Evolutionary conservation across 2,888 invertebrate species (phyloP).

Genomic region (Euproctis similis): DNA sequence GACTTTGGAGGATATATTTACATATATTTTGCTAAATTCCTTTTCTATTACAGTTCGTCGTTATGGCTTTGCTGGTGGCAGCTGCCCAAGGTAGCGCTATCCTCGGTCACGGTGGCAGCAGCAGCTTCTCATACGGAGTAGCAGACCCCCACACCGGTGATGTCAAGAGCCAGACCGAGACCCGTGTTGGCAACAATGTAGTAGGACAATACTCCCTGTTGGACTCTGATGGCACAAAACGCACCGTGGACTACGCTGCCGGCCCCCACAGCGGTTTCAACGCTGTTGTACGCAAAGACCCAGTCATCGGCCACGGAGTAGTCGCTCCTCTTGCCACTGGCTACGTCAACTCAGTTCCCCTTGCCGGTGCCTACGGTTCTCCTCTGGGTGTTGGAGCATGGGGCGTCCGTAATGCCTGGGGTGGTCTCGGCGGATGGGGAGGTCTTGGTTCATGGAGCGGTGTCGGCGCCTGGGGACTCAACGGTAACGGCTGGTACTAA

Average conservation of each 20-base stretch:
- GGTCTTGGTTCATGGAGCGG: slow-evolving; percentile 17
- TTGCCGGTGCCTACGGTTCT: slow-evolving; percentile 13
- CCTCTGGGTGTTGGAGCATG: slow-evolving; percentile 18
- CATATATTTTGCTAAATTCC: neutral
- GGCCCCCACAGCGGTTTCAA: slow-evolving; percentile 43
- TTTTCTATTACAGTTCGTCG: slow-evolving; percentile 53
- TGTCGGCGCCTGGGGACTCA: slow-evolving; percentile 28
- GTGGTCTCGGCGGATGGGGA: slow-evolving; percentile 12
- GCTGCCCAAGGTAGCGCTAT: slow-evolving; percentile 58
- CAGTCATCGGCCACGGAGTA: slow-evolving; percentile 4
- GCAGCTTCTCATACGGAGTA: slow-evolving; percentile 66
- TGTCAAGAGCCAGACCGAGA: slow-evolving; percentile 77
- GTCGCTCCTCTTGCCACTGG: slow-evolving; percentile 14
- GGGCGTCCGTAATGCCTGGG: slow-evolving; percentile 18
- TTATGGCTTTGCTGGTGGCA: slow-evolving; percentile 61
- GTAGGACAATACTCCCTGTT: slow-evolving; percentile 68
- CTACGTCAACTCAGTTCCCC: slow-evolving; percentile 24
- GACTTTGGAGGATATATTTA: too few species aligned
- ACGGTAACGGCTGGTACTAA: slow-evolving; percentile 28
- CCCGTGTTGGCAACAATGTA: slow-evolving; percentile 77
- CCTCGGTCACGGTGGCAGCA: slow-evolving; percentile 46
- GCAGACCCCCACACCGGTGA: slow-evolving; percentile 69
- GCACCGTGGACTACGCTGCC: slow-evolving; percentile 63
- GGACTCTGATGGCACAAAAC: slow-evolving; percentile 77
- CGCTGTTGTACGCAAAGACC: slow-evolving; percentile 49